phyloP scores from a whole-genome alignment of 1,140 invertebrate species.

The Neotoxoptera formosana region DNA sequence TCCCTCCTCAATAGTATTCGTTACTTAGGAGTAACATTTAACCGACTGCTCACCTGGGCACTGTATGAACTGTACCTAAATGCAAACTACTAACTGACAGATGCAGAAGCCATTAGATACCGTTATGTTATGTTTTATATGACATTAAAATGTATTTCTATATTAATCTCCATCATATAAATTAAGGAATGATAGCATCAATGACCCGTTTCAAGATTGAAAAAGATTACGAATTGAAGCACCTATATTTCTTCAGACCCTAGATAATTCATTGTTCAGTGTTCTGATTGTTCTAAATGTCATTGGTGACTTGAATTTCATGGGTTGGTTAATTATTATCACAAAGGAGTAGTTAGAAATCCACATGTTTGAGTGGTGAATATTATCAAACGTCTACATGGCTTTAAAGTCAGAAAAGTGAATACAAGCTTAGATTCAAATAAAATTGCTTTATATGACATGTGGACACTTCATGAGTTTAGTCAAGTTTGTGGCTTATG shows the following conservation, averaged over 20 bases:
- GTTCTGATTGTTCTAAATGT: background rate
- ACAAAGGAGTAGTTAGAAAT: background rate
- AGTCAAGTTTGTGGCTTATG: background rate
- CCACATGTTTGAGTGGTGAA: too few relatives aligned
- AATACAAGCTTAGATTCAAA: background rate
- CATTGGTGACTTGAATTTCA: background rate
- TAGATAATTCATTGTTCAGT: background rate
- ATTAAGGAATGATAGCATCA: background rate
- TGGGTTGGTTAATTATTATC: background rate
- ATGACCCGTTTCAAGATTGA: background rate
- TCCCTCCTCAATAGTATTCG: background rate
- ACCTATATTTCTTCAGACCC: background rate
- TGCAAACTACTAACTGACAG: background rate
- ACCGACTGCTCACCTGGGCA: background rate
- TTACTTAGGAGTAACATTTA: background rate
- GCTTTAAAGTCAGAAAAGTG: too few relatives aligned
- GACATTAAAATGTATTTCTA: background rate
- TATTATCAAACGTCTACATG: too few relatives aligned
- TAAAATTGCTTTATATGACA: background rate
- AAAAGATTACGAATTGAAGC: background rate
- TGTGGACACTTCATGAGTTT: background rate
- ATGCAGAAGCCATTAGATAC: too few relatives aligned
- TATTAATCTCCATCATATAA: background rate
- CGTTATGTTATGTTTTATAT: background rate
- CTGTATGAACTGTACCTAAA: background rate